These are phyloP conservation scores for Sinocyclocheilus rhinocerous DNA, from an alignment of 2,113 vertebrate genomes.

Conservation along the genomic window DNA sequence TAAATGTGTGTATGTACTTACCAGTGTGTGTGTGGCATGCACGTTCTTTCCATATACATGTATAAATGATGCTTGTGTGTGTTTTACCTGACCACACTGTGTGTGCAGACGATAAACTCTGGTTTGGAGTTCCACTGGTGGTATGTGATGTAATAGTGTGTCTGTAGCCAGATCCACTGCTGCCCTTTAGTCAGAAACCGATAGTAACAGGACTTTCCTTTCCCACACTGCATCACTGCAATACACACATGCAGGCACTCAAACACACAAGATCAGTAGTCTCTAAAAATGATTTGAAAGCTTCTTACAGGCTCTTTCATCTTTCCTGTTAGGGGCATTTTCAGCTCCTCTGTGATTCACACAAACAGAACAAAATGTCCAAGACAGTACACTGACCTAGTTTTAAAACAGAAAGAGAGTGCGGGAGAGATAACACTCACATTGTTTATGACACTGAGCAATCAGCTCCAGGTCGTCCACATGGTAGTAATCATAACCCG, in stretches of 20 bases:
- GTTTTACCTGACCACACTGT: slow-evolving; percentile 84
- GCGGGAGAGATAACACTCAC: slow-evolving; percentile 66
- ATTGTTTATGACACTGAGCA: slow-evolving; percentile 87
- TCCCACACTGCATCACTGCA: slow-evolving; percentile 87
- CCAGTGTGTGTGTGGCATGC: neutral
- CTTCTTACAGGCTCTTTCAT: slow-evolving; percentile 9
- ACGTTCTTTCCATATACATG: neutral
- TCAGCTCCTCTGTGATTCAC: slow-evolving; percentile 16
- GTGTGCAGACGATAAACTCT: slow-evolving; percentile 87
- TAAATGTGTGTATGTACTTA: neutral
- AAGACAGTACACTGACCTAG: slow-evolving; percentile 52
- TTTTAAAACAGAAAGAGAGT: slow-evolving; percentile 30
- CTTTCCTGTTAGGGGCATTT: neutral
- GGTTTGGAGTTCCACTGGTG: slow-evolving; percentile 95
- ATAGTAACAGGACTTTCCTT: slow-evolving; percentile 90
- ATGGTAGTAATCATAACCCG: slow-evolving; percentile 90
- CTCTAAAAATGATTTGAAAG: neutral
- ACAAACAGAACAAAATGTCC: slow-evolving; percentile 28
- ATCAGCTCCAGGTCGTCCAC: slow-evolving; percentile 88
- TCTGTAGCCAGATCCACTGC: slow-evolving; percentile 88
- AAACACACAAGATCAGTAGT: slow-evolving; percentile 20
- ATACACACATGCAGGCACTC: slow-evolving; percentile 36
- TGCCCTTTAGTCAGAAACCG: slow-evolving; percentile 88
- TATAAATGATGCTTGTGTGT: neutral
- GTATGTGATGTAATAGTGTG: slow-evolving; percentile 87